phyloP scores from a whole-genome alignment of 2,888 invertebrate genomes.

The Orchesellides sinensis region DNA sequence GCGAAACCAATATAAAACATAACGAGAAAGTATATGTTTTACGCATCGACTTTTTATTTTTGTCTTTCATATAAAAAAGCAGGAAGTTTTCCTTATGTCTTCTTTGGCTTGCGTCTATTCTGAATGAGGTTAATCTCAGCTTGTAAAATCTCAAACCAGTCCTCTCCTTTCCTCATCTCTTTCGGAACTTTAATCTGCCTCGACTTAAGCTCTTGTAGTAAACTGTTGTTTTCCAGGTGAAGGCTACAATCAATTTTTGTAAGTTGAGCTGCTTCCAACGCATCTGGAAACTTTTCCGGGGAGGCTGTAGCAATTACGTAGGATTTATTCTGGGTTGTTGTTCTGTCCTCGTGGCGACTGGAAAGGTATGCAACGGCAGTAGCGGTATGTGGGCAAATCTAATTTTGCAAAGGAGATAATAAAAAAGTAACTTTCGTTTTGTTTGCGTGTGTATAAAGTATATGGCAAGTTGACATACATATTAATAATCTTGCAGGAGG shows the following conservation, averaged over 20 bases:
- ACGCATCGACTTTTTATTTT: no score
- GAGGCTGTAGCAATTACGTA: slow-evolving; percentile 77
- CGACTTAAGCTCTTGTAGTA: slow-evolving; percentile 30
- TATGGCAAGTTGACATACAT: no score
- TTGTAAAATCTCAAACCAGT: slow-evolving; percentile 70
- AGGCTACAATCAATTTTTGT: neutral
- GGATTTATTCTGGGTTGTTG: slow-evolving; percentile 19
- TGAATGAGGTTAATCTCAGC: slow-evolving; percentile 65
- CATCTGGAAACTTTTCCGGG: slow-evolving; percentile 77
- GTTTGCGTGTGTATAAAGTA: no score
- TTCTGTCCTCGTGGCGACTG: neutral
- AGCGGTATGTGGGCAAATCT: slow-evolving; percentile 78
- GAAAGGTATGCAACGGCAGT: slow-evolving; percentile 76
- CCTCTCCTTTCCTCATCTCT: slow-evolving; percentile 58
- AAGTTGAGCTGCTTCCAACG: slow-evolving; percentile 76
- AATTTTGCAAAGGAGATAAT: slow-evolving; percentile 9
- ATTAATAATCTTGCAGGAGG: no score
- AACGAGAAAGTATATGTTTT: no score
- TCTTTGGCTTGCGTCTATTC: no score
- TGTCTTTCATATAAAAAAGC: no score
- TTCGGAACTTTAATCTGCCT: slow-evolving; percentile 38
- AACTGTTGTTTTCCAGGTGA: slow-evolving; percentile 39
- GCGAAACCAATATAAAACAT: no score
- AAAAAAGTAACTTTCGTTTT: neutral
- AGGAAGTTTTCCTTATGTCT: no score